Evolutionary conservation across 1,140 invertebrate species (phyloP), one percentile per base, ranked within the genome.

Genomic region (Drosophila lini): DNA sequence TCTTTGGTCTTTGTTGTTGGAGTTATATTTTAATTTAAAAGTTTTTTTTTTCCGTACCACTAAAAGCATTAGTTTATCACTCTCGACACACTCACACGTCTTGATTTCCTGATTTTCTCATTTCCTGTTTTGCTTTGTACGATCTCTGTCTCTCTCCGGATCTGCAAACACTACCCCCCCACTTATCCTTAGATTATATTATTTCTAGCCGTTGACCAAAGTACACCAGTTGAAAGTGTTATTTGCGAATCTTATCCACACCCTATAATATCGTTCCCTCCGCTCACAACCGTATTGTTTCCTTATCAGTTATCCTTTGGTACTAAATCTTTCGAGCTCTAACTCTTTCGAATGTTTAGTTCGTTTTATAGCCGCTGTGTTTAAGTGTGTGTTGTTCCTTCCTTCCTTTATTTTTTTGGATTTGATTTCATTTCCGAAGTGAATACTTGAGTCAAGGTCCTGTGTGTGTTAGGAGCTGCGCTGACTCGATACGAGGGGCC

Each of bases 1-100:
- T 74, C 67, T 85, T 74, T 85, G 75, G 75, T 86, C 79, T 82
- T 59, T 85, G 65, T 82, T 88, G 75, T 85, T 88, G 83, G 31
- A 71, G 50, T 67, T 79, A 57, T 11, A 32, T 40, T 64, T 31
- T 34, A 2, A 25, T 56, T 61, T 19, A 47, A 11, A 19, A 41
- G 3, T 67, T 40, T 76, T 69, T 11, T 52, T 9, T 61, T 85
- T 63, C 7, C 16, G 28, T 61, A 45, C 9, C 60, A 84, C 62
- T 38, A 47, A 70, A 41, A 44, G 78, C 78, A 81, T 80, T 62
- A 80, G 58, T 80, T 80, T 59, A 57, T 75, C 65, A 60, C 73
- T 55, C 34, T 53, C 47, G 34, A 11, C 48, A 78, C 50, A 67
- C 32, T 56, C 11, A 64, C 55, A 32, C 11, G 22, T 80, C 40